Conservation (phyloP, 2,113 vertebrate genomes). For the Carassius carassius region DNA sequence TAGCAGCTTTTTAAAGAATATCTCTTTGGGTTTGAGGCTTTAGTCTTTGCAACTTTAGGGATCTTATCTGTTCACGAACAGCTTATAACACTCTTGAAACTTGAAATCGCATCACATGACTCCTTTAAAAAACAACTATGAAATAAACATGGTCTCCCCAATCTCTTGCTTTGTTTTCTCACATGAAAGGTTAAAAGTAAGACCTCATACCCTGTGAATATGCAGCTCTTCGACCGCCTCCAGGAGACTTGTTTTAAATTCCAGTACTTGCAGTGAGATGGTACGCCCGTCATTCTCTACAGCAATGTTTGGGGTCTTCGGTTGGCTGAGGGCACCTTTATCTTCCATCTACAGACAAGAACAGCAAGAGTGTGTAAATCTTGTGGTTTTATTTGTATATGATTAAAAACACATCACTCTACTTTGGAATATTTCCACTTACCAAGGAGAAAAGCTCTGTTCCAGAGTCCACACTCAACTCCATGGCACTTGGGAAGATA, state of each 20-base stretch:
- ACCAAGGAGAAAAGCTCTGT: conserved; percentile 19
- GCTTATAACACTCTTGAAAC: too few relatives aligned
- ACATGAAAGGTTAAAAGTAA: background rate
- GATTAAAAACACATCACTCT: background rate
- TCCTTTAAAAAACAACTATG: background rate
- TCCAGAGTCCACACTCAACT: background rate
- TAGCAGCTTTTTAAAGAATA: background rate
- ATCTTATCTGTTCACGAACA: too few relatives aligned
- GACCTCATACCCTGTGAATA: conserved; percentile 82
- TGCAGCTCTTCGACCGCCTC: conserved; percentile 89
- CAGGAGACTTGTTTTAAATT: conserved; percentile 86
- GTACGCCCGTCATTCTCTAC: conserved; percentile 75
- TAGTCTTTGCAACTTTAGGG: too few relatives aligned
- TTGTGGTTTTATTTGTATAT: background rate
- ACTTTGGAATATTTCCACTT: background rate
- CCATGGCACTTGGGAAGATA: background rate
- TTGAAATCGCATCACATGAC: too few relatives aligned
- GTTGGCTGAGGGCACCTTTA: conserved; percentile 43
- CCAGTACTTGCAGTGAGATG: conserved; percentile 82
- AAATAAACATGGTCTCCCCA: background rate
- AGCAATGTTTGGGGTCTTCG: conserved; percentile 33
- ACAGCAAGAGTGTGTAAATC: conserved; percentile 11
- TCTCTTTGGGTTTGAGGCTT: too few relatives aligned
- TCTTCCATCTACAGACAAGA: conserved; percentile 42
- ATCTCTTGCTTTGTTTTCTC: too few relatives aligned